phyloP scores from a whole-genome alignment of 2,888 invertebrate genomes.

The Oligia latruncula region DNA sequence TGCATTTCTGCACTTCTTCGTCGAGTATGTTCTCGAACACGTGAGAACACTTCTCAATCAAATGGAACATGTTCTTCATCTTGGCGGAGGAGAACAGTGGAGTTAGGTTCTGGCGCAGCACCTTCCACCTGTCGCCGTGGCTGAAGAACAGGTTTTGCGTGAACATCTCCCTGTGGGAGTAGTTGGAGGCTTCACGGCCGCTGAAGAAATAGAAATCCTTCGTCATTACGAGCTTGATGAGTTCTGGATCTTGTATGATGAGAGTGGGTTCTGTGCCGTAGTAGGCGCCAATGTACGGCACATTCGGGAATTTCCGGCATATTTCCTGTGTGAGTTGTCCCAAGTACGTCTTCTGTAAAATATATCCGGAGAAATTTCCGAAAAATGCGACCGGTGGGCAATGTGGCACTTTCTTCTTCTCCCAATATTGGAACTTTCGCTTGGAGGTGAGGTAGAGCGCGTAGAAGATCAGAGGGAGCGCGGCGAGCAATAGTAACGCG shows the following conservation, averaged over 20 bases:
- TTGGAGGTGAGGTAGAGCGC: constrained; percentile 64
- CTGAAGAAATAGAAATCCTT: constrained; percentile 82
- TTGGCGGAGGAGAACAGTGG: constrained; percentile 77
- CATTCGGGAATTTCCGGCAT: constrained; percentile 74
- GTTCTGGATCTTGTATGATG: constrained; percentile 77
- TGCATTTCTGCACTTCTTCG: constrained; percentile 57
- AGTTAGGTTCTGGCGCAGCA: constrained; percentile 78
- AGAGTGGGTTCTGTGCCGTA: constrained; percentile 80
- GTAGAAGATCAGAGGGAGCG: constrained; percentile 36
- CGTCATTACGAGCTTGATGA: constrained; percentile 76
- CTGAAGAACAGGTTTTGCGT: constrained; percentile 75
- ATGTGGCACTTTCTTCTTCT: constrained; percentile 72
- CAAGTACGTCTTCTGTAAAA: constrained; percentile 70
- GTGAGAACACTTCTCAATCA: constrained; percentile 73
- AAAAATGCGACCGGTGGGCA: constrained; percentile 72
- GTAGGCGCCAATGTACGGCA: constrained; percentile 78
- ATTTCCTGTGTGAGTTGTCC: constrained; percentile 70
- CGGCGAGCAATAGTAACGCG: constrained; percentile 11
- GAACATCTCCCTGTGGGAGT: constrained; percentile 71
- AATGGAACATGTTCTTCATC: constrained; percentile 65
- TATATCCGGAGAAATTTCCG: constrained; percentile 77
- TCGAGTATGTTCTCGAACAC: constrained; percentile 74
- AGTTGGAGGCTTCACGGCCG: constrained; percentile 75
- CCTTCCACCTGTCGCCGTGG: constrained; percentile 80
- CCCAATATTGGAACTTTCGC: constrained; percentile 76